phyloP scores from a whole-genome alignment of 2,113 vertebrate genomes.

The Corvus hawaiiensis region DNA sequence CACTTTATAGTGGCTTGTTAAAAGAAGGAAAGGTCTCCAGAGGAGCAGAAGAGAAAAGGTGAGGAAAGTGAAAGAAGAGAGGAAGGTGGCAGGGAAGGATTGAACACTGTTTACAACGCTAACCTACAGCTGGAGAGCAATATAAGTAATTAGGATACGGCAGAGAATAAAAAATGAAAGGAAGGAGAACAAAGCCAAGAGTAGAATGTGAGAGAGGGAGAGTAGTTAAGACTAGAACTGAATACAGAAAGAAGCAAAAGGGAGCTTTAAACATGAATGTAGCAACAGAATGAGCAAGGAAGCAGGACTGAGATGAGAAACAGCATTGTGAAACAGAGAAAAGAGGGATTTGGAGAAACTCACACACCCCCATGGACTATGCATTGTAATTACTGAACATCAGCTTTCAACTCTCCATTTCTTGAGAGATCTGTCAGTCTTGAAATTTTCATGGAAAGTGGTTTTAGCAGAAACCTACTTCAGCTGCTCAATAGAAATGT shows the following conservation, averaged over 20 bases:
- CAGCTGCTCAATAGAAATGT: background rate
- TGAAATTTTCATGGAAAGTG: background rate
- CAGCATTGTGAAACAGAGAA: background rate
- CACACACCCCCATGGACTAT: background rate
- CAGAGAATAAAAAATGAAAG: conserved; percentile 32
- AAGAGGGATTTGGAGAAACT: background rate
- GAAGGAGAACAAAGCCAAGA: background rate
- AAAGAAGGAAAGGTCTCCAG: conserved; percentile 10
- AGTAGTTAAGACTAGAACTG: background rate
- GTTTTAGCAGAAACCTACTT: background rate
- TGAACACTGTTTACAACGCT: conserved; percentile 3
- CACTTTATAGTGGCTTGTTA: conserved; percentile 21
- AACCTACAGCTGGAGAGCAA: conserved; percentile 14
- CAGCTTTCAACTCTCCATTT: background rate
- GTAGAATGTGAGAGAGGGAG: background rate
- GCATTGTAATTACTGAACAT: background rate
- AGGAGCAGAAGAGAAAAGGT: background rate
- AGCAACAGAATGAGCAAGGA: background rate
- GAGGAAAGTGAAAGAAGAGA: background rate
- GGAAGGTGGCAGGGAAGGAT: background rate
- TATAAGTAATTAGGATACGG: background rate
- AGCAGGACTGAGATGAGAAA: background rate
- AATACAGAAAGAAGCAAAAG: background rate
- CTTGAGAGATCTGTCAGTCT: background rate
- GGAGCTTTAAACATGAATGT: background rate